Evolutionary conservation across 1,140 invertebrate genomes (phyloP).

Genomic region (Drosophila nannoptera): DNA sequence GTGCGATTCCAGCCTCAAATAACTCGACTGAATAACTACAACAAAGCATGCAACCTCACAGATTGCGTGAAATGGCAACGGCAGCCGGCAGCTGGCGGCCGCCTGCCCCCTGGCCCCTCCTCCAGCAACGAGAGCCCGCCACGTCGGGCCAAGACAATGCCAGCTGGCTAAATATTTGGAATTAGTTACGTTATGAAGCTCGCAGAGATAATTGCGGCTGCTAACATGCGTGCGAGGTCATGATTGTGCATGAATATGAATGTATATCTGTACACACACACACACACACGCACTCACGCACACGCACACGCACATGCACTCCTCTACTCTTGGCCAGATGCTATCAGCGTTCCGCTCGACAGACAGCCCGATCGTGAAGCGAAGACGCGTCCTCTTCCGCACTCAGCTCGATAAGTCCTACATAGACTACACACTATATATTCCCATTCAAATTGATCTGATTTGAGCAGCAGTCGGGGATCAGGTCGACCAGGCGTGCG

Average conservation of each 20-base stretch:
- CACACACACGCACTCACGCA: too few relatives aligned
- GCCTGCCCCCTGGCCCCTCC: neutral
- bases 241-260: conserved; percentile 10
- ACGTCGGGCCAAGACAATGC: conserved; percentile 45
- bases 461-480: too few relatives aligned
- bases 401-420: too few relatives aligned
- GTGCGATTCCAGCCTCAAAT: conserved; percentile 68
- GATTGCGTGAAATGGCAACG: conserved; percentile 59
- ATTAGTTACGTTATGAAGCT: conserved; percentile 43
- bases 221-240: conserved; percentile 47
- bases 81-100: conserved; percentile 23
- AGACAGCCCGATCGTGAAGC: too few relatives aligned
- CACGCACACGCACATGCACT: neutral
- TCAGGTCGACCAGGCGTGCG: too few relatives aligned
- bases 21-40: conserved; percentile 61
- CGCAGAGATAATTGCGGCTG: conserved; percentile 29
- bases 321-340: too few relatives aligned
- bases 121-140: neutral
- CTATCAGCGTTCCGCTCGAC: too few relatives aligned
- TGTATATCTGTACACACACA: neutral
- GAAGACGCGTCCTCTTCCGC: too few relatives aligned
- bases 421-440: too few relatives aligned
- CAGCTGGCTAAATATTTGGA: conserved; percentile 50
- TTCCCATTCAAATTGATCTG: too few relatives aligned
- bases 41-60: conserved; percentile 61